Percentiles rank a stretch among this genome's conserved stretches.
Conservation (phyloP, 1,140 invertebrate genomes). For the Ectropis grisescens region DNA sequence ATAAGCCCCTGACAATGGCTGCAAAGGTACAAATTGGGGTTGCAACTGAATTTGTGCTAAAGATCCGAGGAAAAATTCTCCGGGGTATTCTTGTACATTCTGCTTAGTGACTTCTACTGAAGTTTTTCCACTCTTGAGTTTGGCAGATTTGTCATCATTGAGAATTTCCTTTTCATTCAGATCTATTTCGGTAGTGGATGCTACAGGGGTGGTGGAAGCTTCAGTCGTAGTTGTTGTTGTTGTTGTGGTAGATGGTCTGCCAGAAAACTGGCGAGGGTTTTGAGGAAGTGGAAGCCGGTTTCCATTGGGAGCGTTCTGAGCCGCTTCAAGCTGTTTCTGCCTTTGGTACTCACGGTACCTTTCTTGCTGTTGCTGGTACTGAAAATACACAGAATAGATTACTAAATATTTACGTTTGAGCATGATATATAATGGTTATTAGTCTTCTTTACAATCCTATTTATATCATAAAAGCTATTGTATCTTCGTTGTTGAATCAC, state of each 20-base stretch:
- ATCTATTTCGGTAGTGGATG: conserved; percentile 33
- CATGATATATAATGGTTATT: too few species aligned
- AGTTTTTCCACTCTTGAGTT: conserved; percentile 23
- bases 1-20: conserved; percentile 39
- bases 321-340: conserved; percentile 38
- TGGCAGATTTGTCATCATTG: conserved; percentile 21
- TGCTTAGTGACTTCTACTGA: conserved; percentile 52
- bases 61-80: conserved; percentile 44
- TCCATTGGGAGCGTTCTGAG: conserved; percentile 18
- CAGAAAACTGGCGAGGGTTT: conserved; percentile 34
- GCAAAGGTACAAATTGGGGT: conserved; percentile 33
- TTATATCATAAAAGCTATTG: too few species aligned
- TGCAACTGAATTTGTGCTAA: conserved; percentile 43
- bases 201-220: conserved; percentile 21
- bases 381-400: too few species aligned
- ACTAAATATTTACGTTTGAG: too few species aligned
- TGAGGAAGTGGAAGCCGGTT: conserved; percentile 29
- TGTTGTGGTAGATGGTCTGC: too few species aligned
- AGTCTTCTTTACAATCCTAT: too few species aligned
- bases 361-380: conserved; percentile 49
- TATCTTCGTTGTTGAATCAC: too few species aligned
- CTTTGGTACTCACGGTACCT: conserved; percentile 38
- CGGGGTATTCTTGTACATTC: conserved; percentile 48
- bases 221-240: conserved; percentile 29
- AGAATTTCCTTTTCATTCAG: conserved; percentile 41